A percentile compares a stretch with the other conserved stretches of the same genome.
phyloP scores from a whole-genome alignment of 1,140 invertebrate species.

The Eumaeus atala region DNA sequence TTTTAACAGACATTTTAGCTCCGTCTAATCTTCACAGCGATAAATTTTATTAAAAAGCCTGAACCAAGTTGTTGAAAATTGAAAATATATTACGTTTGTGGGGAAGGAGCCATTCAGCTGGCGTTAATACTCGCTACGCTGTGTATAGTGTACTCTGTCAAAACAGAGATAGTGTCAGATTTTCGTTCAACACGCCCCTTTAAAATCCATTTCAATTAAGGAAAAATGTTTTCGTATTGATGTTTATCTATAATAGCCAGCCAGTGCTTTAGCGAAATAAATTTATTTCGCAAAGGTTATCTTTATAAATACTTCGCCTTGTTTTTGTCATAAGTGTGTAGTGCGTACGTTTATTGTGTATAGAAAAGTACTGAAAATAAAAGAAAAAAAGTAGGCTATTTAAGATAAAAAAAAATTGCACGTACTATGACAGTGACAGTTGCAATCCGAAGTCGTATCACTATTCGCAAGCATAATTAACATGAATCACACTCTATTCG shows the following conservation, averaged over 20 bases:
- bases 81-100: conserved; percentile 65
- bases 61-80: conserved; percentile 58
- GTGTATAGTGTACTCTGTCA: conserved; percentile 46
- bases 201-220: conserved; percentile 11
- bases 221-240: neutral
- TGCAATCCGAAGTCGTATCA: no score
- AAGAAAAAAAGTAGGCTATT: no score
- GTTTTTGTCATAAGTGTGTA: no score
- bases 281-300: no score
- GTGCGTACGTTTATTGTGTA: no score
- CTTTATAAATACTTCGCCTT: no score
- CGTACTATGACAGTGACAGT: no score
- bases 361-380: no score
- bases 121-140: conserved; percentile 48
- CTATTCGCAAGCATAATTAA: no score
- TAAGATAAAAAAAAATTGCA: no score
- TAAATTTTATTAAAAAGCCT: conserved; percentile 54
- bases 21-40: conserved; percentile 25
- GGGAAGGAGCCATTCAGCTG: conserved; percentile 34
- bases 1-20: conserved; percentile 10
- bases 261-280: no score
- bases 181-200: conserved; percentile 7
- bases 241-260: conserved; percentile 5
- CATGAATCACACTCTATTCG: no score
- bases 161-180: conserved; percentile 52